These are phyloP conservation scores for Stenodema calcarata DNA, from an alignment of 2,888 invertebrate species.

Conservation along the genomic window DNA sequence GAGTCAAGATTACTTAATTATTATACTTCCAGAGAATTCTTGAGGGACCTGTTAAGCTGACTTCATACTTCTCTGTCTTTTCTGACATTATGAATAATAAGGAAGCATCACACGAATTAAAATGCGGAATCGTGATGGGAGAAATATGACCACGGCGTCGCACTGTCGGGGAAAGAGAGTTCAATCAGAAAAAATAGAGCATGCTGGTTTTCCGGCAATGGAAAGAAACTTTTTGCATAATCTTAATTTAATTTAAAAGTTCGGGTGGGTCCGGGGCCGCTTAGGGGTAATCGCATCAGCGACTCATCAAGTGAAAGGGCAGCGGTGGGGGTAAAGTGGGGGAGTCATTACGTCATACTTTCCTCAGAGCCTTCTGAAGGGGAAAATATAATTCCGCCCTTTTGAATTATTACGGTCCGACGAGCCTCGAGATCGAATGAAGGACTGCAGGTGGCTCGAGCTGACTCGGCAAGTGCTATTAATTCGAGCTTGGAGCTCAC, in stretches of 20 bases:
- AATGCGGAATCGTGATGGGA: neutral
- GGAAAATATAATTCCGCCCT: conserved; percentile 1
- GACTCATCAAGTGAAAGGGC: neutral
- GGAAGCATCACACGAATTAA: neutral
- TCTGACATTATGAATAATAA: neutral
- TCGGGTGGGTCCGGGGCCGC: neutral
- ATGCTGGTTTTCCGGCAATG: neutral
- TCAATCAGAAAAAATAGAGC: neutral
- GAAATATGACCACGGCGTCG: neutral
- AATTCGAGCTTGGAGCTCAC: neutral
- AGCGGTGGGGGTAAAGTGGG: neutral
- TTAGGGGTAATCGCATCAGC: conserved; percentile 23
- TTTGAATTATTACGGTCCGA: conserved; percentile 13
- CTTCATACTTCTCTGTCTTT: neutral
- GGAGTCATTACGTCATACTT: neutral
- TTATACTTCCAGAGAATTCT: neutral
- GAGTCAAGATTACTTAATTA: neutral
- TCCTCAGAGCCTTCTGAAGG: neutral
- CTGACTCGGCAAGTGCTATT: neutral
- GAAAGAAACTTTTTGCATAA: conserved; percentile 20
- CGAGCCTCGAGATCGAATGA: neutral
- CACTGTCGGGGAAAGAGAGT: neutral
- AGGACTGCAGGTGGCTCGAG: neutral
- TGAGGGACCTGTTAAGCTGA: neutral
- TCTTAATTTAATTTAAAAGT: conserved; percentile 24